Conservation (phyloP, 2,888 invertebrate genomes). For the Mantis religiosa region DNA sequence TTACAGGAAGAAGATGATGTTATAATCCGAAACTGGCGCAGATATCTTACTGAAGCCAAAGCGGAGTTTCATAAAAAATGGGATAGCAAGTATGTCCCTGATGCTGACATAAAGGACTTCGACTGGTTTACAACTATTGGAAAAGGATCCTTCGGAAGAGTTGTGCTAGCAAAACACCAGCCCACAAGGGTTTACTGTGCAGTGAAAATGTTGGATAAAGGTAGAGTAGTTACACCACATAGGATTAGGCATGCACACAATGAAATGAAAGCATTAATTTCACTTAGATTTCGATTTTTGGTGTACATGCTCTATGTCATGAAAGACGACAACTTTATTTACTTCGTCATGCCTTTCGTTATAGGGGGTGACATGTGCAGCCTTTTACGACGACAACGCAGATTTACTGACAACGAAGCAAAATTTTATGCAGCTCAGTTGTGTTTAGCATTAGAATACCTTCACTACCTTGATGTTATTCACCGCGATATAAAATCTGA, state of each 20-base stretch:
- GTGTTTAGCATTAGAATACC: constrained; percentile 26
- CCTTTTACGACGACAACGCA: constrained; percentile 16
- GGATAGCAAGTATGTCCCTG: not conserved
- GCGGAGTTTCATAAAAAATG: not conserved
- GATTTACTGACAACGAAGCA: constrained; percentile 25
- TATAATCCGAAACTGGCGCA: not conserved
- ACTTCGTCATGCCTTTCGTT: constrained; percentile 25
- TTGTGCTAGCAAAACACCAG: constrained; percentile 19
- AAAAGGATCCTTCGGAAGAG: constrained; percentile 27
- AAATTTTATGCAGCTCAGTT: constrained; percentile 30
- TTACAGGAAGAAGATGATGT: not conserved
- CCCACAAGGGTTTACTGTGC: constrained; percentile 17
- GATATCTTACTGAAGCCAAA: not conserved
- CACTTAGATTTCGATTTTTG: constrained; percentile 13
- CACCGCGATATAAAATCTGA: constrained; percentile 30
- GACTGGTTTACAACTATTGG: constrained; percentile 22
- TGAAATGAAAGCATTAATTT: constrained; percentile 23
- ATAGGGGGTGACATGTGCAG: constrained; percentile 29
- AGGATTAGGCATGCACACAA: constrained; percentile 25
- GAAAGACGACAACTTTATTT: constrained; percentile 27
- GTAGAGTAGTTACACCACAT: constrained; percentile 19
- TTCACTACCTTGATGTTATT: constrained; percentile 27
- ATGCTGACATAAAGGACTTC: not conserved
- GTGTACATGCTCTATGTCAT: constrained; percentile 20
- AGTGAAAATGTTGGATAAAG: constrained; percentile 25